Base-by-base conservation (phyloP, 2,888 invertebrate genomes). In the Agrotis puta region DNA sequence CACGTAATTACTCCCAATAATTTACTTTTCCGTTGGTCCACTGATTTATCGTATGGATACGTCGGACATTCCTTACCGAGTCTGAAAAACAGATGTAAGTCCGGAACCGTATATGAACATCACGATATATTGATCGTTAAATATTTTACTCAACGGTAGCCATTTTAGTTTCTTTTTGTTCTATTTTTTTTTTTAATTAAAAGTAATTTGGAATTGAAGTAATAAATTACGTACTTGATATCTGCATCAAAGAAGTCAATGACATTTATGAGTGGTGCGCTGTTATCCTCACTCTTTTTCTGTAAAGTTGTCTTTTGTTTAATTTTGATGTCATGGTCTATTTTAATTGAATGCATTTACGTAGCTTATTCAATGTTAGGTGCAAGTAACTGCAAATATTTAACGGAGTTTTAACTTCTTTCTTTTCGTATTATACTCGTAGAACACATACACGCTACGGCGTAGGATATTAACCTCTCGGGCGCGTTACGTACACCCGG, bases 1-100 rank as follows among this genome's bases (percentile, higher is more conserved):
- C 33, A 70, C 62, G 24, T 77, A 70, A 59, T 63, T 78, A 53
- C 63, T 39, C 53, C n/a, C n/a, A 53, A 53, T 78, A 48, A 48
- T 67, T 72, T 64, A 24, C 51, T 67, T 64, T 73, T 66, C 50
- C 64, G 59, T 56, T 50, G 45, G 50, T 22, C 16, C 13, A 70
- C 22, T 74, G 70, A 67, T 75, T 65, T 57, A 78, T 78, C 18
- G 53, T 43, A 58, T 48, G 20, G 3, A 51, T 69, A 51, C 33
- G 13, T 69, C 56, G 24, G 68, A 59, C 53, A 48, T 64, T 61
- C 57, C 47, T 64, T 45, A 43, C 27, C 14, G 39, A 27, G 51
- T 67, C 24, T 64, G 58, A 76, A 64, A 73, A 67, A 74, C 74
- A 18, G 18, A 39, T 65, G n/a, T 20, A 22, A n/a, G 27, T 20